Base-by-base conservation (phyloP, 2,797 vertebrate genomes). In the Leuciscus waleckii region DNA sequence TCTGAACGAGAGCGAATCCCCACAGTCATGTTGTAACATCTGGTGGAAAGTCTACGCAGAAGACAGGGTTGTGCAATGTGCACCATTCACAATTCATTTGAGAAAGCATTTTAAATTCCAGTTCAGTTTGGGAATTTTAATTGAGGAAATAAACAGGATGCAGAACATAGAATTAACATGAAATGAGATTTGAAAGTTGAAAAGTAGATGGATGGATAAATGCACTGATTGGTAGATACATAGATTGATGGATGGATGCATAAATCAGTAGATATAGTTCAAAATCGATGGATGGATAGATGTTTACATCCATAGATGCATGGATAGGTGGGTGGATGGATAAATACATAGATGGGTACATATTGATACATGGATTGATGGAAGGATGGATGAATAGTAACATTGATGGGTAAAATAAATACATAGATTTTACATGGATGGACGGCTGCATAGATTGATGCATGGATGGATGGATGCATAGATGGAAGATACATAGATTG, bases 1-100 rank as follows among this genome's bases (percentile, higher is more conserved):
- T 80, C 3, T 35, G 63, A 80, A 51, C 68, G 61, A 32, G 29
- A 80, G 63, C 11, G 23, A 29, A 67, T 79, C 77, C 77, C 39
- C 39, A 65, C 17, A 35, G 78, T 43, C n/a, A 35, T 68, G 43
- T 6, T 35, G 29, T 14, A 80, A 80, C 63, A 68, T 80, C 78
- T 80, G 78, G 63, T 80, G 41, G 74, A 37, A 43, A 76, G 51
- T 9, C 29, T 37, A 21, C 49, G 1, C 29, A 54, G 46, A 80
- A 68, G 17, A 68, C 10, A 23, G 78, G 29, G 26, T 49, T 80
- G 26, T 37, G 46, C 46, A 49, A 16, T 49, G 43, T 21, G 7
- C 14, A 49, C 26, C 78, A 35, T 67, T 79, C 10, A 49, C 61
- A 68, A n/a, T 67, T 79, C 7, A 54, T 37, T 51, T 56, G 46